Conservation (phyloP, 2,888 invertebrate genomes). For the Mythimna lalbum region DNA sequence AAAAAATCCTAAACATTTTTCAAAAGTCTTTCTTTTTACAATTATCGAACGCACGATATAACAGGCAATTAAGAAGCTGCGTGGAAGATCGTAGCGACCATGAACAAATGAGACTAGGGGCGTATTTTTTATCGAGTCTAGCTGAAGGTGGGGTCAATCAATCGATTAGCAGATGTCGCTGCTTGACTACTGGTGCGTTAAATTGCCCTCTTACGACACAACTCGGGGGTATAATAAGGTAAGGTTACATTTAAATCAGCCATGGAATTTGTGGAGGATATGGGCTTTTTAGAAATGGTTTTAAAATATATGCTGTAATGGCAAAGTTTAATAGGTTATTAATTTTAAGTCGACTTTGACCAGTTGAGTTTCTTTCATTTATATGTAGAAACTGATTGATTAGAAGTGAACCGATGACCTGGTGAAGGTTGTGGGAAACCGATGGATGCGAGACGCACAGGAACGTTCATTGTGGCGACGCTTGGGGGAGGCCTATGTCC, state of each 20-base stretch:
- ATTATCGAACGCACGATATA: slow-evolving; percentile 43
- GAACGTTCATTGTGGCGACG: too few species aligned
- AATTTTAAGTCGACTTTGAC: too few species aligned
- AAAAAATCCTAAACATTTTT: background rate
- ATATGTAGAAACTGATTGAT: too few species aligned
- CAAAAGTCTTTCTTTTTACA: background rate
- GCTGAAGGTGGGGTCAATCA: slow-evolving; percentile 86
- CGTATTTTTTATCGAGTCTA: slow-evolving; percentile 82
- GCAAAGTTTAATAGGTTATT: too few species aligned
- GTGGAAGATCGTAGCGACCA: slow-evolving; percentile 64
- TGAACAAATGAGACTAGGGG: slow-evolving; percentile 75
- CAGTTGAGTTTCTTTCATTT: background rate
- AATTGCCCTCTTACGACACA: slow-evolving; percentile 84
- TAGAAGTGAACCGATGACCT: too few species aligned
- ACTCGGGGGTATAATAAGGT: slow-evolving; percentile 77
- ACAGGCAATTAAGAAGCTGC: slow-evolving; percentile 73
- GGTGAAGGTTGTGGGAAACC: too few species aligned
- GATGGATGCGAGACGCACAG: too few species aligned
- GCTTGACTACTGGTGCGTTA: slow-evolving; percentile 88
- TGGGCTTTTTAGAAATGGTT: background rate
- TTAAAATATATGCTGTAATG: too few species aligned
- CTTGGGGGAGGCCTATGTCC: too few species aligned
- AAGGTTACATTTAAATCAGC: slow-evolving; percentile 75
- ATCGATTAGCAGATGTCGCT: slow-evolving; percentile 89
- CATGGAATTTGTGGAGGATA: slow-evolving; percentile 28